phyloP scores from a whole-genome alignment of 2,113 vertebrate species.

The Malaclemys terrapin region DNA sequence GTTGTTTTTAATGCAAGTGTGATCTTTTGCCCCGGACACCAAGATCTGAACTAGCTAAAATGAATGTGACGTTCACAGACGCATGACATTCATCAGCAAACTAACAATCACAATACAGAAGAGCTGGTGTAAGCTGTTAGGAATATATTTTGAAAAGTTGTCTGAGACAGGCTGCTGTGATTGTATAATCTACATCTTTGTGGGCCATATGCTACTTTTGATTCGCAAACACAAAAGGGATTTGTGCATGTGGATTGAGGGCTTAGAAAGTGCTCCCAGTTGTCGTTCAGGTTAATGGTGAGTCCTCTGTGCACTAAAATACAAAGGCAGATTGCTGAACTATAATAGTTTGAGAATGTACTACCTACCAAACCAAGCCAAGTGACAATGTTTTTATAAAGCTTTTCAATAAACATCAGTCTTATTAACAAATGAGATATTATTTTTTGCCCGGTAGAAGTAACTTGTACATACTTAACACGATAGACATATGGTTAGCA shows the following conservation, averaged over 20 bases:
- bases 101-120: background rate
- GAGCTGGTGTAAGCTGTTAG: background rate
- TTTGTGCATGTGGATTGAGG: background rate
- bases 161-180: background rate
- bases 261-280: background rate
- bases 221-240: background rate
- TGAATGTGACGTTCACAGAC: background rate
- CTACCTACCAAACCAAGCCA: background rate
- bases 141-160: background rate
- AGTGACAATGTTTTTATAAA: background rate
- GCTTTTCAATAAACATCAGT: background rate
- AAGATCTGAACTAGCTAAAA: background rate
- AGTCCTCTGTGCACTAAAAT: background rate
- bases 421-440: background rate
- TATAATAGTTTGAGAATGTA: background rate
- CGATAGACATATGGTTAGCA: background rate
- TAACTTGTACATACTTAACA: background rate
- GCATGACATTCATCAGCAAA: background rate
- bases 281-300: background rate
- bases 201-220: background rate
- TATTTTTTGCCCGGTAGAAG: background rate
- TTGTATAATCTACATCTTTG: background rate
- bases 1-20: background rate
- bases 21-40: background rate
- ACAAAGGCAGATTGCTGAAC: background rate